These are phyloP conservation scores for Drosophila glabriapex DNA, from an alignment of 2,888 invertebrate species.

Conservation along the genomic window DNA sequence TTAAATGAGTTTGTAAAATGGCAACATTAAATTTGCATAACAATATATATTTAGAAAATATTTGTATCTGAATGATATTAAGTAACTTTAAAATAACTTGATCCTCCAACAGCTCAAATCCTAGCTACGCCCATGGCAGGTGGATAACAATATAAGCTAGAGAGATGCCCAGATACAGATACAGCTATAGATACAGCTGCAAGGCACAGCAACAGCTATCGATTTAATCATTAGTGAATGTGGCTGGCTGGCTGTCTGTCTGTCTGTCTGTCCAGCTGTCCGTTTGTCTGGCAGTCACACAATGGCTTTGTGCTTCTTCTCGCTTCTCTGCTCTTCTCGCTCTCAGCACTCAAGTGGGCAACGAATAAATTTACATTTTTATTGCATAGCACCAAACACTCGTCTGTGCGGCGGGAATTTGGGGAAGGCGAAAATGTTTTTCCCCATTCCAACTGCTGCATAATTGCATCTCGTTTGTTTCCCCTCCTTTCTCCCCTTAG, in stretches of 20 bases:
- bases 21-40: too few species aligned
- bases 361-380: conserved; percentile 76
- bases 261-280: background rate
- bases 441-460: conserved; percentile 25
- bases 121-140: conserved; percentile 2
- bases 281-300: conserved; percentile 26
- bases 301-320: background rate
- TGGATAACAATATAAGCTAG: conserved; percentile 37
- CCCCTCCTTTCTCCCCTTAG: too few species aligned
- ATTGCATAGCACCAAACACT: conserved; percentile 51
- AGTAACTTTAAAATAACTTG: background rate
- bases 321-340: background rate
- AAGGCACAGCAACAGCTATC: conserved; percentile 56
- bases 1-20: too few species aligned
- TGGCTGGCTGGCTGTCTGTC: background rate
- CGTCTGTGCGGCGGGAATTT: background rate
- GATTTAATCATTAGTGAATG: conserved; percentile 75
- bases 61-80: background rate
- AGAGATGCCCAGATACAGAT: conserved; percentile 37
- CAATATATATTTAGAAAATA: background rate
- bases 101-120: background rate
- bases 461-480: conserved; percentile 29
- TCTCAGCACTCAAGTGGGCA: conserved; percentile 37
- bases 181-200: conserved; percentile 21
- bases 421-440: background rate